Conservation (phyloP, 2,888 invertebrate species). For the Trimorus sp. region DNA sequence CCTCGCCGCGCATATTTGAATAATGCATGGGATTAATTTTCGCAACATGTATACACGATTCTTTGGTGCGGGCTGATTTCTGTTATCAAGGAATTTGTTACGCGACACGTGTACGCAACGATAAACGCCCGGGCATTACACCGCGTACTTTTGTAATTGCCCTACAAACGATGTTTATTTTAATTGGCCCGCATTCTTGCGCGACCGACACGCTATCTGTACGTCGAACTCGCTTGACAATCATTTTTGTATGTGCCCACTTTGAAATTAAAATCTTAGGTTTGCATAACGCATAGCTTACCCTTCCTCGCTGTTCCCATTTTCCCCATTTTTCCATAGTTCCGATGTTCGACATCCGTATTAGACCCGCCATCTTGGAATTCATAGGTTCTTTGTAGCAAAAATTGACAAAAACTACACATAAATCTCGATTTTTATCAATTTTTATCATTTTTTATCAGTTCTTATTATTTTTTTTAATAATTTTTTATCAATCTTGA, state of each 20-base stretch:
- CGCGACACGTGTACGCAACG: conserved; percentile 43
- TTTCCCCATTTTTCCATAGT: too few relatives aligned
- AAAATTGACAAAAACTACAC: too few relatives aligned
- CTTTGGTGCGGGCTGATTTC: conserved; percentile 39
- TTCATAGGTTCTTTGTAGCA: too few relatives aligned
- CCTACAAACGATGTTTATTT: conserved; percentile 39
- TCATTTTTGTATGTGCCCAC: conserved; percentile 12
- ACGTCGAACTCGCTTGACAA: not conserved
- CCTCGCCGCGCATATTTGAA: conserved; percentile 53
- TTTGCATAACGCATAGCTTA: too few relatives aligned
- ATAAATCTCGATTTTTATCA: too few relatives aligned
- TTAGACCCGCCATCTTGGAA: too few relatives aligned
- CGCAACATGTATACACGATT: conserved; percentile 53
- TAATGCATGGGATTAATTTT: conserved; percentile 61
- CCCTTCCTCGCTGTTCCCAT: too few relatives aligned
- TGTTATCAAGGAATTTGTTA: conserved; percentile 51
- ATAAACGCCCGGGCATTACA: conserved; percentile 27
- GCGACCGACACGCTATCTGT: conserved; percentile 22
- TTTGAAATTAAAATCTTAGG: conserved; percentile 15
- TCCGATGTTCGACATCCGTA: too few relatives aligned
- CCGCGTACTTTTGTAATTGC: conserved; percentile 34
- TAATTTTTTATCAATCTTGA: too few relatives aligned
- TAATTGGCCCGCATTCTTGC: conserved; percentile 26
- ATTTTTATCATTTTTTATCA: too few relatives aligned
- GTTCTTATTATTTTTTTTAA: too few relatives aligned